Conservation (phyloP, 2,113 vertebrate genomes). For the Oenanthe melanoleuca region DNA sequence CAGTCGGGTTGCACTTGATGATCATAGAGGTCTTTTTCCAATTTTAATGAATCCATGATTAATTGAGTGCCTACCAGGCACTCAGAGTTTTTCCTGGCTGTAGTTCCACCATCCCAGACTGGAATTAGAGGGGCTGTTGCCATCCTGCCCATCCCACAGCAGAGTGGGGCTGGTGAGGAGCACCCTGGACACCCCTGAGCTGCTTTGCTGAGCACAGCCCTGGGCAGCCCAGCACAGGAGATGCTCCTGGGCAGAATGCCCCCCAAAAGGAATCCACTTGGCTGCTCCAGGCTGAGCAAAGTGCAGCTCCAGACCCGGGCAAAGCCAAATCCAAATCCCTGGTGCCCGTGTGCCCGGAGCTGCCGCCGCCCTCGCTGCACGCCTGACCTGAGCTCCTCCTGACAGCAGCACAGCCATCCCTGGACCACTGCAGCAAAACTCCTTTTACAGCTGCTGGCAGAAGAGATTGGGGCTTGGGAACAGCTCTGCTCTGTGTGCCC, state of each 20-base stretch:
- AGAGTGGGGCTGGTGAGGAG: background rate
- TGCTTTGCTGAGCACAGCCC: background rate
- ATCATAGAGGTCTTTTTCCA: background rate
- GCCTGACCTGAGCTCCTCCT: background rate
- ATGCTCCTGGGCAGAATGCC: background rate
- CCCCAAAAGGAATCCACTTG: background rate
- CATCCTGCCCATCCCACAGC: background rate
- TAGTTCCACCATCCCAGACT: background rate
- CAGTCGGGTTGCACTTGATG: rapidly evolving
- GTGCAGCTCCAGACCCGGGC: background rate
- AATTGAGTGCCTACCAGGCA: background rate
- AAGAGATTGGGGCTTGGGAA: background rate
- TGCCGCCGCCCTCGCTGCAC: rapidly evolving
- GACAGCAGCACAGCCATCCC: background rate
- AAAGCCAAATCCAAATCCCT: background rate
- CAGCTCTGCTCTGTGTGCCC: background rate
- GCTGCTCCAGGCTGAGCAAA: background rate
- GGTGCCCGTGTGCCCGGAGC: background rate
- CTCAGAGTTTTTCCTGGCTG: background rate
- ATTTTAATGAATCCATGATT: background rate
- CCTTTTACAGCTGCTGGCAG: background rate
- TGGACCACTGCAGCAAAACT: background rate
- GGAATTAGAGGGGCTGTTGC: background rate
- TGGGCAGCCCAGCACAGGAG: background rate
- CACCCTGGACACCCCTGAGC: background rate